Percentiles rank a stretch among this genome's conserved stretches.
Evolutionary conservation across 2,888 invertebrate genomes (phyloP).

Genomic region (Brachypalpus laphriformis): DNA sequence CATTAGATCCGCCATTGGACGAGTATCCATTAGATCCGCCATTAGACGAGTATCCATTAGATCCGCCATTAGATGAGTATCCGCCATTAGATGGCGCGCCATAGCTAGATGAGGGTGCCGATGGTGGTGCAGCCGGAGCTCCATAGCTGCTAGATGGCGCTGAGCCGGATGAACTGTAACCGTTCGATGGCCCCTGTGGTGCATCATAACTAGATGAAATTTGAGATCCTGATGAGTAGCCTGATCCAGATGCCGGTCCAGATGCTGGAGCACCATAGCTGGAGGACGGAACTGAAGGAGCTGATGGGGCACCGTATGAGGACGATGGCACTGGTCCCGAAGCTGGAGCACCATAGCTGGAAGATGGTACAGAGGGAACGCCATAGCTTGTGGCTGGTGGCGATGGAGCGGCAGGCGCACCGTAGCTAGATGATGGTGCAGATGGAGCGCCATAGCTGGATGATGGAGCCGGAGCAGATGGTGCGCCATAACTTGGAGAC

Average conservation of each 20-base stretch:
- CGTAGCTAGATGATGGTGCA: constrained; percentile 78
- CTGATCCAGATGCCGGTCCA: constrained; percentile 34
- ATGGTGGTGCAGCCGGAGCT: constrained; percentile 77
- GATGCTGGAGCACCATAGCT: constrained; percentile 83
- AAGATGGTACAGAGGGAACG: constrained; percentile 80
- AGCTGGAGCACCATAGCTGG: constrained; percentile 83
- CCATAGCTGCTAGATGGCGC: constrained; percentile 77
- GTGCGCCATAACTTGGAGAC: constrained; percentile 79
- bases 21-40: not conserved
- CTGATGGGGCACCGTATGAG: constrained; percentile 78
- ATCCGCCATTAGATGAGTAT: constrained; percentile 74
- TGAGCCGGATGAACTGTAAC: constrained; percentile 28
- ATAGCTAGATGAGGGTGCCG: constrained; percentile 81
- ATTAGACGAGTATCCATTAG: not conserved
- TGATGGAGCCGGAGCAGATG: constrained; percentile 82
- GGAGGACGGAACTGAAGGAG: constrained; percentile 79
- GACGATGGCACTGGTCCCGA: constrained; percentile 75
- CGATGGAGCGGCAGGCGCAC: constrained; percentile 77
- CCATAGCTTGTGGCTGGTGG: constrained; percentile 83
- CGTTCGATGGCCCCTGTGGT: constrained; percentile 75
- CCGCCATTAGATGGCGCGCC: constrained; percentile 81
- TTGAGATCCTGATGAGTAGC: constrained; percentile 63
- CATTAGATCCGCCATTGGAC: not conserved
- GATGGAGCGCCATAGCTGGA: constrained; percentile 83
- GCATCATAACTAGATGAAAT: constrained; percentile 80